Base-by-base conservation (phyloP, 2,888 invertebrate genomes). In the Lamproptera curius region DNA sequence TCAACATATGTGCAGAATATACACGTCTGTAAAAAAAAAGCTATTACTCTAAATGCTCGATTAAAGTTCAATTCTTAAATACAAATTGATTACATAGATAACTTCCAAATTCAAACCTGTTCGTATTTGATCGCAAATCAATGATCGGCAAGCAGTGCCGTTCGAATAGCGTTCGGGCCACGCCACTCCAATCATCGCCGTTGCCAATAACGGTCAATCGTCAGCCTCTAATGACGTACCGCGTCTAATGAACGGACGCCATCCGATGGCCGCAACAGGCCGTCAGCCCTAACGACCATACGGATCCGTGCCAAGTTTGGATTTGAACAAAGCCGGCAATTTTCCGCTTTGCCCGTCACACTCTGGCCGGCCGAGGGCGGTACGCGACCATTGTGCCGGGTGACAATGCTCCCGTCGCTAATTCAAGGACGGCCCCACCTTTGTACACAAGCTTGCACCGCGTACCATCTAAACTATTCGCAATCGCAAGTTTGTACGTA, bases 351-450 rank as follows among this genome's bases (percentile, higher is more conserved):
- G 52, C 56, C 17, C 52, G 61, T 62, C 65, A 63, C n/a, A n/a
- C n/a, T n/a, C 73, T 80, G 77, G 68, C 66, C 34, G 43, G 8
- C n/a, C 57, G 59, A 55, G 62, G 57, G 63, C 72, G 69, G 71
- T 76, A 73, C 76, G 70, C 73, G 75, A 66, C 75, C 61, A 82
- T 84, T 84, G 81, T 84, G 74, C 62, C 59, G 73, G 63, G 70
- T 68, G 79, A 80, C 80, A 83, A 80, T 77, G 70, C 76, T 74
- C 79, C 77, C 79, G 77, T 77, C 75, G 77, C 63, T 82, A 76
- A 83, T 83, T 83, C 85, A 84, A 84, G 85, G 85, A 76, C 82
- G 67, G 58, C 37, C 47, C 54, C 56, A 56, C 75, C 64, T 80
- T 84, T 85, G 82, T 16, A 15, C 15, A 14, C 39, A 33, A 16